Evolutionary conservation across 2,797 vertebrate species (phyloP).

Genomic region (Vireo griseus): DNA sequence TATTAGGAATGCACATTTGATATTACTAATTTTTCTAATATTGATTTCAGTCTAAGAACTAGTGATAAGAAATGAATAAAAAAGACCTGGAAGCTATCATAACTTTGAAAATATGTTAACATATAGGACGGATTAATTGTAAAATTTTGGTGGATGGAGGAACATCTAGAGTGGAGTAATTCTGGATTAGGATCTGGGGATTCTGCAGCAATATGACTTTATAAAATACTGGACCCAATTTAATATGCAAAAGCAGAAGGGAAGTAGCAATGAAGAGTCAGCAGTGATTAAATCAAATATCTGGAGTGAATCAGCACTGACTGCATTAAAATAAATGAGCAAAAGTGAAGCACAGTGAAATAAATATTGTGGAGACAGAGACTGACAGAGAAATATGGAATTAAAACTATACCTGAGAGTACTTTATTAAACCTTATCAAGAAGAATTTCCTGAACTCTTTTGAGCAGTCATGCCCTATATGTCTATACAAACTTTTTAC

Average conservation of each 20-base stretch:
- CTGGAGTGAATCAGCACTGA: not conserved
- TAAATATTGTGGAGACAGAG: not conserved
- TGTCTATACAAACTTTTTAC: not conserved
- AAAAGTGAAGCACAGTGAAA: not conserved
- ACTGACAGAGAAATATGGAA: not conserved
- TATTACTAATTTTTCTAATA: not conserved
- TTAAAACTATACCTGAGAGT: not conserved
- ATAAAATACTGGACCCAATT: not conserved
- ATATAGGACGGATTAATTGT: not conserved
- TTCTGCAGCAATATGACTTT: not conserved
- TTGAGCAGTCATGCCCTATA: not conserved
- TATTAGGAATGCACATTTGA: not conserved
- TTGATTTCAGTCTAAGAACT: not conserved
- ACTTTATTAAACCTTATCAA: not conserved
- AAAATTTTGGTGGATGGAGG: not conserved
- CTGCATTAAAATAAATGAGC: conserved; percentile 7
- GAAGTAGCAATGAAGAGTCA: not conserved
- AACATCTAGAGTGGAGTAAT: not conserved
- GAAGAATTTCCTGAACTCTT: not conserved
- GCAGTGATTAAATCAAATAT: not conserved
- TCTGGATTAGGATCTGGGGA: not conserved
- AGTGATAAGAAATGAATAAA: not conserved
- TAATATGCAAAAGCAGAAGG: not conserved
- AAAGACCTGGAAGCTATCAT: not conserved
- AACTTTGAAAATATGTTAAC: not conserved